These are phyloP conservation scores for Natator depressus DNA, from an alignment of 2,113 vertebrate species.

Conservation along the genomic window DNA sequence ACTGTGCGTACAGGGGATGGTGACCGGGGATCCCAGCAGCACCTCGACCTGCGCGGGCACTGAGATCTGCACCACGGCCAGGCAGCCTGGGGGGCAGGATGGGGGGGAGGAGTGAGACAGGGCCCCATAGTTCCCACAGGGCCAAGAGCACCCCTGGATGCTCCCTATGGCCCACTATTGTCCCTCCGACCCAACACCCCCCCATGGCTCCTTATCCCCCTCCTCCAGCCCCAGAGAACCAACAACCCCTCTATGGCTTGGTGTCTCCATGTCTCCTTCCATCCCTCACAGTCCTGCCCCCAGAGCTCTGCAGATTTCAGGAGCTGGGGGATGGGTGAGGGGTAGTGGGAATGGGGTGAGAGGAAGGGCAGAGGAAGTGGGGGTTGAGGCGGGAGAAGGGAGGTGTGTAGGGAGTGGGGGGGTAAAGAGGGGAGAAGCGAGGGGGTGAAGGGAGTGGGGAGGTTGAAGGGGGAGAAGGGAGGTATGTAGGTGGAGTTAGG, in stretches of 20 bases:
- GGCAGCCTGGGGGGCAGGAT: constrained; percentile 63
- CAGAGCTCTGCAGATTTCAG: neutral
- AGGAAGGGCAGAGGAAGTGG: too few species aligned
- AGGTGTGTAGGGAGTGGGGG: neutral
- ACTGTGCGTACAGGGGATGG: constrained; percentile 77
- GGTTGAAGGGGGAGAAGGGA: too few species aligned
- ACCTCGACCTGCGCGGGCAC: constrained; percentile 77
- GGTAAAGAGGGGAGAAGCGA: too few species aligned
- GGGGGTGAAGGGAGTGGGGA: neutral
- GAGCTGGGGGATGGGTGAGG: neutral
- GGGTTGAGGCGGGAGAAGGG: too few species aligned
- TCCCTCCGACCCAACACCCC: neutral
- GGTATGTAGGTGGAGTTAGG: too few species aligned
- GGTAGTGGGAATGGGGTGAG: too few species aligned
- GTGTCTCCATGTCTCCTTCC: too few species aligned
- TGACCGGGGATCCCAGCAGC: constrained; percentile 64
- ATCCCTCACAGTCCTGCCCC: too few species aligned
- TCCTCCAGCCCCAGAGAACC: neutral
- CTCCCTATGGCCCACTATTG: neutral
- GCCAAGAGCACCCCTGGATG: neutral
- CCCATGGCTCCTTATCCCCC: neutral
- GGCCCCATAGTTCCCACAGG: too few species aligned
- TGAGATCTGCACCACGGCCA: constrained; percentile 58
- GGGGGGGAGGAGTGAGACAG: neutral
- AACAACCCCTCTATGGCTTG: too few species aligned